Percentiles rank a stretch among this genome's conserved stretches.
Evolutionary conservation across 2,888 invertebrate species (phyloP).

Genomic region (Blastobasis lacticolella): DNA sequence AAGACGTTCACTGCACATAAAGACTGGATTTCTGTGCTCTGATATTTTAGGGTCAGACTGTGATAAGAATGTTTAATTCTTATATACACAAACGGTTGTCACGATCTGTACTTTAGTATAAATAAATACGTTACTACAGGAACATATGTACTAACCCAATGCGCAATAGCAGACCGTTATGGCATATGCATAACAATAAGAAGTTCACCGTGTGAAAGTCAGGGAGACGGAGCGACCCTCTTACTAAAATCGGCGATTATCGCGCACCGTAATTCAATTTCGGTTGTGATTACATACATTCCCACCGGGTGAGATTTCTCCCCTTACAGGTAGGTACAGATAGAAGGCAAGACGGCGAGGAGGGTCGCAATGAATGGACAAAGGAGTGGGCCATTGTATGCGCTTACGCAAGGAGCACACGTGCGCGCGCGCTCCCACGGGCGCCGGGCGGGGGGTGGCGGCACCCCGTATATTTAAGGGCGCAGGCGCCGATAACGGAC

Average conservation of each 20-base stretch:
- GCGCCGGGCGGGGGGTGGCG: conserved; percentile 34
- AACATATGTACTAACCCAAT: not conserved
- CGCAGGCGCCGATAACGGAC: conserved; percentile 24
- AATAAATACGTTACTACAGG: no score
- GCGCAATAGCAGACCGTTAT: conserved; percentile 21
- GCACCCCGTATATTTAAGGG: conserved; percentile 51
- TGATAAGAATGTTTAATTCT: no score
- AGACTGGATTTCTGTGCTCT: no score
- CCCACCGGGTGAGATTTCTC: conserved; percentile 66
- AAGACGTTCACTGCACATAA: no score
- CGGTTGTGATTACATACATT: conserved; percentile 55
- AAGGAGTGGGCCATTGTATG: conserved; percentile 62
- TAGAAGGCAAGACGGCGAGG: conserved; percentile 64
- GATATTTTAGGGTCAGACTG: no score
- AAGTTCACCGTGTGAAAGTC: conserved; percentile 57
- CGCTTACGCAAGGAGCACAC: conserved; percentile 63
- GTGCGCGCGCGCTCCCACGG: conserved; percentile 66
- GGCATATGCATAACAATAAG: conserved; percentile 44
- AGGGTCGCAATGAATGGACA: conserved; percentile 62
- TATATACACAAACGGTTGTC: no score
- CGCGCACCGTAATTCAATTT: conserved; percentile 57
- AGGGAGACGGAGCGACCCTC: conserved; percentile 42
- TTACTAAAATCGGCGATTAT: conserved; percentile 45
- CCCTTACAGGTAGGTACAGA: conserved; percentile 67
- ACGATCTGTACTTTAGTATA: no score